phyloP scores from a whole-genome alignment of 35 echinoderm and acorn worm species.

The Strongylocentrotus purpuratus region DNA sequence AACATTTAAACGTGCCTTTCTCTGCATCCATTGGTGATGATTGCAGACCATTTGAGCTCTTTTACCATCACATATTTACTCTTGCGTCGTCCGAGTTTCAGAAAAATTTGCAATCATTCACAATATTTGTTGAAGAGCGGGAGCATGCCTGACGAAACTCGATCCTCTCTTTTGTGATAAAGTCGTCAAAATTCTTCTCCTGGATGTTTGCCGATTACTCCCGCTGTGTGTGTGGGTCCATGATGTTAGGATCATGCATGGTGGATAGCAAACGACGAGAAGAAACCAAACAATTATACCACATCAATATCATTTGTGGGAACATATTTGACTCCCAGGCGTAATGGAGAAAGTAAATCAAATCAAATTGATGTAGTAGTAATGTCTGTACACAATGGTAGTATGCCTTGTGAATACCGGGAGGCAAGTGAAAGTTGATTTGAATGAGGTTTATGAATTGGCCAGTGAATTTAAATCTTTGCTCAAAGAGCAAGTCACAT shows the following conservation, averaged over 20 bases:
- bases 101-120: background rate
- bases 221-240: background rate
- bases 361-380: background rate
- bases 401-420: background rate
- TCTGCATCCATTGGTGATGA: background rate
- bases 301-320: conserved; percentile 4
- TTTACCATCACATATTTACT: conserved; percentile 12
- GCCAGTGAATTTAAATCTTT: background rate
- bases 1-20: background rate
- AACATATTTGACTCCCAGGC: background rate
- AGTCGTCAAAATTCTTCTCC: background rate
- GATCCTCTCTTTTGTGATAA: conserved; percentile 8
- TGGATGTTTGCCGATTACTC: background rate
- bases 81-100: background rate
- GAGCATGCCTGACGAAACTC: background rate
- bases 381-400: background rate
- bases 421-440: background rate
- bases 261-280: background rate
- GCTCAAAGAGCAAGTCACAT: background rate
- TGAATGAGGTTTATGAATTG: background rate
- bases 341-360: conserved; percentile 2
- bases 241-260: background rate
- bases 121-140: background rate
- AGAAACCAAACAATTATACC: conserved; percentile 11
- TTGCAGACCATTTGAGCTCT: background rate